Conservation (phyloP, 2,888 invertebrate species). For the Lepidonotus clava region DNA sequence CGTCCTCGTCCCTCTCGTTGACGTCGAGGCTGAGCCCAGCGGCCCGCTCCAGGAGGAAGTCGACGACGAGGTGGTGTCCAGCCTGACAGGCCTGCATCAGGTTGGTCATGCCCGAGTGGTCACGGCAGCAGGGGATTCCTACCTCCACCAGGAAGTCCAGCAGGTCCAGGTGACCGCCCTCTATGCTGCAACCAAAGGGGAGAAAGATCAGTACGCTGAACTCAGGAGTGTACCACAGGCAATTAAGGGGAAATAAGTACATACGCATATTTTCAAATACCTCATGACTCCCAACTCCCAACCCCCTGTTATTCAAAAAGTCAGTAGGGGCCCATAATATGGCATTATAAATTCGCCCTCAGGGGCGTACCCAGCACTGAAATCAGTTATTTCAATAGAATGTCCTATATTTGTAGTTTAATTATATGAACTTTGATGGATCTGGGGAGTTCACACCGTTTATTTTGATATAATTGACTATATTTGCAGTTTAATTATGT, state of each 20-base stretch:
- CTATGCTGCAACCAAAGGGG: conserved; percentile 60
- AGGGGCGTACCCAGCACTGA: too few relatives aligned
- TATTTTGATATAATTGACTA: too few relatives aligned
- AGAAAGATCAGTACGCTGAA: neutral
- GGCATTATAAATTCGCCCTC: too few relatives aligned
- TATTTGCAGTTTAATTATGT: too few relatives aligned
- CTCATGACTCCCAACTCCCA: neutral
- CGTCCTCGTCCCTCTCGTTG: conserved; percentile 62
- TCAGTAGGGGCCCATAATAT: too few relatives aligned
- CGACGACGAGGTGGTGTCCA: conserved; percentile 61
- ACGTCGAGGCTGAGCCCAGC: conserved; percentile 58
- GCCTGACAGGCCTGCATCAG: conserved; percentile 67
- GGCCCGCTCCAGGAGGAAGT: conserved; percentile 62
- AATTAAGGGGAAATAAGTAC: too few relatives aligned
- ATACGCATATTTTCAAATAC: neutral
- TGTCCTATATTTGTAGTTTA: too few relatives aligned
- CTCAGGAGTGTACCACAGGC: too few relatives aligned
- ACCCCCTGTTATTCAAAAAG: neutral
- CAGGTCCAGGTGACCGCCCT: conserved; percentile 64
- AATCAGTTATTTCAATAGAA: too few relatives aligned
- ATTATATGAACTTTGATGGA: too few relatives aligned
- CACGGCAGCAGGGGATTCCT: conserved; percentile 57
- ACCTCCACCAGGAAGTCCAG: conserved; percentile 60
- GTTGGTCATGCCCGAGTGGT: conserved; percentile 61
- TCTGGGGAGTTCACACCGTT: too few relatives aligned